Base-by-base conservation (phyloP, 1,140 invertebrate genomes). In the Zaprionus ghesquierei region DNA sequence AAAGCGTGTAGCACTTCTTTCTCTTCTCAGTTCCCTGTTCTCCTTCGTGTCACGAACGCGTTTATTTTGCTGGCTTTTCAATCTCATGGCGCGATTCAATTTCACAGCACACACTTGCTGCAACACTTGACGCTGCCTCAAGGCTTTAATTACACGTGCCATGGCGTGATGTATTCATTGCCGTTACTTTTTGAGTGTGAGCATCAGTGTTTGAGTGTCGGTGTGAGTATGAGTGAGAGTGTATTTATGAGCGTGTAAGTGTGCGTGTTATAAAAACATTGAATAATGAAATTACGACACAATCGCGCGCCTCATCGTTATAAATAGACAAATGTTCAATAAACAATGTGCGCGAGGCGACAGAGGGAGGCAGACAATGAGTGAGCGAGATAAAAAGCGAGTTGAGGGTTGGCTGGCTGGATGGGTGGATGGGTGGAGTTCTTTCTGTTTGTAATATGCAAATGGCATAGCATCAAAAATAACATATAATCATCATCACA, bases 241-340 rank as follows among this genome's bases (percentile, higher is more conserved):
- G 35, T 53, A 20, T 35, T 46, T 72, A 50, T 54, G 62, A 35
- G 55, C 53, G 20, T 46, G 38, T 55, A 44, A 50, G 44, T 64
- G 55, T 41, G 59, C 44, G 51, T 49, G 63, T 33, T 2, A 9
- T 31, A 35, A 72, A 64, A 70, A 64, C 44, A 68, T 77, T 78
- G 70, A 81, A 78, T 75, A 81, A 81, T 86, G 75, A 76, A 87
- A 86, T 87, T 87, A 65, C 61, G 77, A 71, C 59, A 75, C 50
- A 75, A 75, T 78, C 56, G 70, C 56, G 69, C 77, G 41, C 56
- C 56, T 69, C 64, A 63, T 69, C 60, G 50, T 59, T 71, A 80
- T 75, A 85, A 80, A 84, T 85, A 80, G 81, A 69, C 75, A 87
- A 81, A 81, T 76, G 69, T 75, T 82, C 79, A 81, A 87, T 86